Base-by-base conservation (phyloP, 2,888 invertebrate genomes). In the Phasia obesa region DNA sequence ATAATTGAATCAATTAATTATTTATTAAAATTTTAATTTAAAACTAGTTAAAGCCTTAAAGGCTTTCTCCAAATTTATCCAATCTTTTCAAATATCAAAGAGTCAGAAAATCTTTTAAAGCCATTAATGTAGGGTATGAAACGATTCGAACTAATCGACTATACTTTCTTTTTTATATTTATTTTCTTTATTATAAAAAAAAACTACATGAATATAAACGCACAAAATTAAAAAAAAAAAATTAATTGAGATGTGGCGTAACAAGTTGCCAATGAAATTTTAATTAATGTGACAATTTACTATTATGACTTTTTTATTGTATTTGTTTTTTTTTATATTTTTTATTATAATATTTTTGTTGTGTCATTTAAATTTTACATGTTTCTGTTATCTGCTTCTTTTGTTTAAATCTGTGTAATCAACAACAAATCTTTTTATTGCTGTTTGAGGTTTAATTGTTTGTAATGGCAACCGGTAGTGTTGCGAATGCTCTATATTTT, bases 191-290 rank as follows among this genome's bases (percentile, higher is more conserved):
- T n/a, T n/a, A 31, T 9, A 6, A 31, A 1, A 35, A 0, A 35
- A 35, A 35, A 35, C 1, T 1, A 35, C 35, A 35, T 35, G 9
- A 4, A 31, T 31, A 17, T 19, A 17, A 17, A 47, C 4, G 19
- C 17, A 70, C 27, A 59, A 5, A 5, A 23, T 25, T 15, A 23
- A 15, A 17, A 44, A 23, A 15, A 53, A 15, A 19, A 60, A 38
- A 47, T 6, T 47, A 35, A n/a, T n/a, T n/a, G 38, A 49, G 13
- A 51, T 17, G n/a, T 60, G 53, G 31, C 78, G 15, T 62, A 74
- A 73, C 53, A 60, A 62, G 73, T 38, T 79, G 60, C 53, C 73
- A 67, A 67, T 74, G 35, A 79, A 69, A 60, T 79, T 79, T 79
- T 51, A 79, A 73, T 67, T 73, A 55, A 73, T 59, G 57, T 23